Evolutionary conservation across 1,140 invertebrate species (phyloP), one percentile per base, ranked within the genome.

Genomic region (Amyelois transitella): DNA sequence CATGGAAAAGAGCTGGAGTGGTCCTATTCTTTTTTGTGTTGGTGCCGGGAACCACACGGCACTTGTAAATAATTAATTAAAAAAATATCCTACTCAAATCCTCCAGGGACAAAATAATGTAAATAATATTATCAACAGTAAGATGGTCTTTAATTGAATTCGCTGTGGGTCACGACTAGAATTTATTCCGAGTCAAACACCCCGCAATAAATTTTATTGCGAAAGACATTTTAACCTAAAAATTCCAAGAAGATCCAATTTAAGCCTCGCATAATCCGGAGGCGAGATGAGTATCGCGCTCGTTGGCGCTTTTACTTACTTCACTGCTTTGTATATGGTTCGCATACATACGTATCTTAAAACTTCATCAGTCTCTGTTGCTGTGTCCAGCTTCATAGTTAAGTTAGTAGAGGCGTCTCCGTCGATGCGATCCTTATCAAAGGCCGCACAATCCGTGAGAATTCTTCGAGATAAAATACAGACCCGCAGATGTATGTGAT

Each of bases 161-260:
- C 61, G 56, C 53, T 53, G 60, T 60, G 62, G 68, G 62, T 71
- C 65, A 69, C 60, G 68, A 62, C 66, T 66, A 67, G 58, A 72
- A 63, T 72, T 72, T 69, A 66, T 64, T 69, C 60, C 64, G 69
- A 74, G 72, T 76, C 67, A 77, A 77, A 77, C 72, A 72, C 71
- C 70, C 71, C 55, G 73, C 75, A 75, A 77, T 81, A 83, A 77
- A 81, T 77, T 81, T 77, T 77, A 83, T 79, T 72, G 68, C 70
- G 69, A 71, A 60, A 64, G 60, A 64, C 71, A 67, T 76, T 79
- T 73, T 75, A 68, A 77, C 65, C 70, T 77, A 77, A 83, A 81
- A 80, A 85, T 81, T 85, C 77, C 64, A 60, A 75, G 79, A 75
- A 79, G 75, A 83, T 79, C 73, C 78, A 77, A 81, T 83, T 81